Evolutionary conservation across 2,113 vertebrate genomes (phyloP), one percentile per base, ranked within the genome.

Genomic region (Solea solea): DNA sequence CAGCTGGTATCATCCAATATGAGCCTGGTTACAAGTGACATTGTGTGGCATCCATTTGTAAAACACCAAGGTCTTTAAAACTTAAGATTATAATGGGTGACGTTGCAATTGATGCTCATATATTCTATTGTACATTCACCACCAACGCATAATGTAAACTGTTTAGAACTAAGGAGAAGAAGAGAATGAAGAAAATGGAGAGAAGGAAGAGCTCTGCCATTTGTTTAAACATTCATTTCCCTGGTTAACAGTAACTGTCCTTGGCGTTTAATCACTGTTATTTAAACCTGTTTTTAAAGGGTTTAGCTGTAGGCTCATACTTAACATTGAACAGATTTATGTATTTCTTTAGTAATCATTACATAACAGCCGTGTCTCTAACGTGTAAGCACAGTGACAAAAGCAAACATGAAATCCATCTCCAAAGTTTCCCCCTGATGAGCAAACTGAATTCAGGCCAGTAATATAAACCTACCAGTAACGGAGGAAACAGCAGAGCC

Each of bases 401-500:
- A 74, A 75, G 52, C n/a, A 54, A 71, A 78, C 46, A 74, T 55
- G 42, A 78, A 75, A 63, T 50, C 61, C 55, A 63, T 50, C 61
- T 50, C 28, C 14, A 21, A 69, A 60, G 69, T 74, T 72, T 63
- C 10, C 72, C 72, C 56, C 78, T 40, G 45, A 46, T 15, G 57
- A 63, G 25, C 39, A 56, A 46, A 4, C 41, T 42, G 59, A 42
- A 8, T 10, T 15, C 25, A 40, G 58, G n/a, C 68, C 63, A 46
- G 34, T 5, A 12, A 48, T 65, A 14, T 45, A 48, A 69, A 83
- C 78, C 34, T 84, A 90, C 69, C 69, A 71, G 73, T 28, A 92
- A 51, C 2, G 85, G 74, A 34, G 92, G 90, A 57, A 94, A 94
- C 67, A 94, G 86, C 6, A 91, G 85, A 1, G 86, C 87, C 66